Percentiles rank a stretch among this genome's conserved stretches.
phyloP scores from a whole-genome alignment of 2,113 vertebrate genomes.

The Orthochromis malagaraziensis region DNA sequence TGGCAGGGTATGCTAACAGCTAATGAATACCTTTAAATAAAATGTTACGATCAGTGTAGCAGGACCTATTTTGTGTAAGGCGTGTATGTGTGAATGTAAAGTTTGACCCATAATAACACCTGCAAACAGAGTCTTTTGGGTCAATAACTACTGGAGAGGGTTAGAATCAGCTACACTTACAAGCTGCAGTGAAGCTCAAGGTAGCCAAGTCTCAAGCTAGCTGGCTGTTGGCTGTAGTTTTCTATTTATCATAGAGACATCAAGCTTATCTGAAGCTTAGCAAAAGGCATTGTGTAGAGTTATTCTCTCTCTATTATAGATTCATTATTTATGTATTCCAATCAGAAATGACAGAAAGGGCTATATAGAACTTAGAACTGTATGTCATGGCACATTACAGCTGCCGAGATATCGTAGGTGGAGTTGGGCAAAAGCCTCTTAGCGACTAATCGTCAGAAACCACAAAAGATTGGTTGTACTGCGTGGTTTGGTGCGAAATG shows the following conservation, averaged over 20 bases:
- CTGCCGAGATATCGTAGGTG: neutral
- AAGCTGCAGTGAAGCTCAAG: neutral
- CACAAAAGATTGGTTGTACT: neutral
- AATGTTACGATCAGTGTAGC: neutral
- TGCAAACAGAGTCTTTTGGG: neutral
- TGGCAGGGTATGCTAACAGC: neutral
- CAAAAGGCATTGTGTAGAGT: neutral
- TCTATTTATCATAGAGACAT: neutral
- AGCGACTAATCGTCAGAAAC: conserved; percentile 6
- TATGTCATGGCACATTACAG: conserved; percentile 1
- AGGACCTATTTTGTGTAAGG: neutral
- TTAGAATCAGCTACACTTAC: neutral
- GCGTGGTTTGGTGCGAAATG: neutral
- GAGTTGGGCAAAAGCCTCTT: conserved; percentile 16
- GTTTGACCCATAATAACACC: neutral
- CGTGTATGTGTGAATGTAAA: neutral
- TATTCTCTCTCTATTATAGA: neutral
- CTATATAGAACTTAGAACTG: neutral
- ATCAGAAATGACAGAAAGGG: neutral
- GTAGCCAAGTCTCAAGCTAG: neutral
- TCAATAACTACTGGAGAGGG: neutral
- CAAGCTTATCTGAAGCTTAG: neutral
- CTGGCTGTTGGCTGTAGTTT: neutral
- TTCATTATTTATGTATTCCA: neutral
- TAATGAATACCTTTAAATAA: neutral